A percentile compares a stretch with the other conserved stretches of the same genome.
phyloP scores from a whole-genome alignment of 2,888 invertebrate species.

The Julus scandinavius region DNA sequence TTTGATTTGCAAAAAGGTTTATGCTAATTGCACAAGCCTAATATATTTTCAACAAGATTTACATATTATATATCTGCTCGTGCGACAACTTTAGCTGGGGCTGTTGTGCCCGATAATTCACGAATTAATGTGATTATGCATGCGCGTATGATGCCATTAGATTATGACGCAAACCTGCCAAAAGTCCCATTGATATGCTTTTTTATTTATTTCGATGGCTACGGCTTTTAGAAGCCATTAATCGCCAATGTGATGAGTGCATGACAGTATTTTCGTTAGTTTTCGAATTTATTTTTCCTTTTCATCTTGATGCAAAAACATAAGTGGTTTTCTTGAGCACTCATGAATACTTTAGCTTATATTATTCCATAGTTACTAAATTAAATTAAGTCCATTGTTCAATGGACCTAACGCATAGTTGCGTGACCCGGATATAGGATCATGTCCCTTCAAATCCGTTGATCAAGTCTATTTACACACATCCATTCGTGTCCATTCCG shows the following conservation, averaged over 20 bases:
- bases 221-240: not conserved
- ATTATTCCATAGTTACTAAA: too few species aligned
- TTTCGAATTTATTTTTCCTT: not conserved
- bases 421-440: too few species aligned
- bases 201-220: not conserved
- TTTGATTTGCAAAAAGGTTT: conserved; percentile 34
- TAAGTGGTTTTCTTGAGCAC: too few species aligned
- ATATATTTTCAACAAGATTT: not conserved
- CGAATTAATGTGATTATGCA: conserved; percentile 28
- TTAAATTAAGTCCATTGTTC: too few species aligned
- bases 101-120: conserved; percentile 19
- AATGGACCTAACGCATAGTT: too few species aligned
- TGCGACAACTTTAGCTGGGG: not conserved
- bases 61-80: not conserved
- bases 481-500: too few species aligned
- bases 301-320: not conserved
- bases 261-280: not conserved
- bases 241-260: not conserved
- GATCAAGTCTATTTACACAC: too few species aligned
- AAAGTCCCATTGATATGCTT: not conserved
- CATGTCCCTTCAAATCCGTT: too few species aligned
- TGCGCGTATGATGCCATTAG: not conserved
- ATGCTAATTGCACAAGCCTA: conserved; percentile 20
- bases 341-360: too few species aligned
- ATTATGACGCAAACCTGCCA: not conserved